phyloP scores from a whole-genome alignment of 2,797 vertebrate species.

The Cyclura pinguis region DNA sequence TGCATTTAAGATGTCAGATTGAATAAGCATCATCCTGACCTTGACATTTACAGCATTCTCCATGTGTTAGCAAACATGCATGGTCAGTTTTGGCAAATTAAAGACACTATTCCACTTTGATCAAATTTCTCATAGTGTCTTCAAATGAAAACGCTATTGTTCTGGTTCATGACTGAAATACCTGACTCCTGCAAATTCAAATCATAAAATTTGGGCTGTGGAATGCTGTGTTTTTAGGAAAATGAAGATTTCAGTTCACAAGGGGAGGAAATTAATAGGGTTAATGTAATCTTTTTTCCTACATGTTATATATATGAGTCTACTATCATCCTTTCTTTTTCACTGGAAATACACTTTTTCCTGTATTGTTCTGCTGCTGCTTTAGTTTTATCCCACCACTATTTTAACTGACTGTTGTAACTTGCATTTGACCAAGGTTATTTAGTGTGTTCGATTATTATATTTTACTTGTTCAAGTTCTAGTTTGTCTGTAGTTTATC shows the following conservation, averaged over 20 bases:
- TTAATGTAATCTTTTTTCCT: neutral
- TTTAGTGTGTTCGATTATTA: neutral
- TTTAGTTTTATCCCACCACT: neutral
- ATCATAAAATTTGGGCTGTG: neutral
- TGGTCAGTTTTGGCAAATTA: neutral
- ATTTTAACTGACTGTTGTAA: neutral
- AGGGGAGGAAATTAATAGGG: neutral
- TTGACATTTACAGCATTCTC: slow-evolving; percentile 28
- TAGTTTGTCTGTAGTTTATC: neutral
- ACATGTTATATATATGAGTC: neutral
- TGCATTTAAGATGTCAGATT: slow-evolving; percentile 23
- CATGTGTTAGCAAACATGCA: slow-evolving; percentile 4
- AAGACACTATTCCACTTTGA: slow-evolving; percentile 4
- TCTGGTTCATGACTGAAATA: neutral
- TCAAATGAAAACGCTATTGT: neutral
- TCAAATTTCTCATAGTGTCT: neutral
- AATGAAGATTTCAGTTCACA: neutral
- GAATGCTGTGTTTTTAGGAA: neutral
- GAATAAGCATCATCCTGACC: slow-evolving; percentile 27
- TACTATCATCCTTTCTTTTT: neutral
- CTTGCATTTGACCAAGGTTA: neutral
- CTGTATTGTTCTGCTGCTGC: too few relatives aligned
- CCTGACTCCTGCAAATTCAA: neutral
- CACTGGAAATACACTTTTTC: neutral
- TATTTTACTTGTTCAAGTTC: neutral